A percentile compares a stretch with the other conserved stretches of the same genome.
These are phyloP conservation scores for Craseonycteris thonglongyai DNA, from an alignment of 2,113 vertebrate genomes.

Conservation along the genomic window DNA sequence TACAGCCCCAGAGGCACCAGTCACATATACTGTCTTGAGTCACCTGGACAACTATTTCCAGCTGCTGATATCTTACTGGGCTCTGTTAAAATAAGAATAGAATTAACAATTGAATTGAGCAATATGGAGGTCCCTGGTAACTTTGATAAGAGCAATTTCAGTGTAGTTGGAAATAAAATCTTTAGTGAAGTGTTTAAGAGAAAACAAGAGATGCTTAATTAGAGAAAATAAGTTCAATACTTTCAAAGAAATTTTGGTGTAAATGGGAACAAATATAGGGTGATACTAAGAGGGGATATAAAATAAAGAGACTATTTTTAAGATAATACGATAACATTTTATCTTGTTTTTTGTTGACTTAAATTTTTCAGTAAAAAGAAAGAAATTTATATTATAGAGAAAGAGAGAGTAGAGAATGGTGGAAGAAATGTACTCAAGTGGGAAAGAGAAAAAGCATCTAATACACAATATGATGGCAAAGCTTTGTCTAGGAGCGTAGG, in stretches of 20 bases:
- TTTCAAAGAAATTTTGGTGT: background rate
- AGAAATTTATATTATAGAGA: background rate
- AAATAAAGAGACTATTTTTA: background rate
- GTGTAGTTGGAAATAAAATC: background rate
- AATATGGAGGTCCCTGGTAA: background rate
- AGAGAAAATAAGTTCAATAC: background rate
- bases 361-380: background rate
- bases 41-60: background rate
- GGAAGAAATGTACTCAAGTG: background rate
- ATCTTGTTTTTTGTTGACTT: background rate
- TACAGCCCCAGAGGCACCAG: background rate
- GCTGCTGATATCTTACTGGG: background rate
- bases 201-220: background rate
- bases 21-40: background rate
- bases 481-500: background rate
- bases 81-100: background rate
- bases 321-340: background rate
- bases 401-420: background rate
- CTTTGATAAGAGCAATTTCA: background rate
- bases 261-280: background rate
- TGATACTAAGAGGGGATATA: background rate
- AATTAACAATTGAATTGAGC: background rate
- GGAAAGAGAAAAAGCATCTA: background rate
- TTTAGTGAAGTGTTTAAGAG: background rate
- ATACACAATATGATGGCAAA: background rate